phyloP scores from a whole-genome alignment of 1,140 invertebrate species.

The Magallana ariakensis region DNA sequence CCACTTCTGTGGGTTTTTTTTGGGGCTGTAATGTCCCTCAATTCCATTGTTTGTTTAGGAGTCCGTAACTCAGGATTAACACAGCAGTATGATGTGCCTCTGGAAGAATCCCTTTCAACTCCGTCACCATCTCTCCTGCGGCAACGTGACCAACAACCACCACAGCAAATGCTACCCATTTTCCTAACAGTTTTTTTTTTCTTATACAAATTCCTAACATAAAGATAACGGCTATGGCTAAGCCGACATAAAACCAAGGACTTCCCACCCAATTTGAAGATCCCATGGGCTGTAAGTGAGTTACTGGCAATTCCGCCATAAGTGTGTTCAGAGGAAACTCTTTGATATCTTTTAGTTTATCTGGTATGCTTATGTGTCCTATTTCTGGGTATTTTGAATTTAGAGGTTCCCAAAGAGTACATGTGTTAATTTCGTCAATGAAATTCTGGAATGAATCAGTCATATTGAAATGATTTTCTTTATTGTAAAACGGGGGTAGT shows the following conservation, averaged over 20 bases:
- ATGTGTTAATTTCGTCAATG: not conserved
- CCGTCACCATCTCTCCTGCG: not conserved
- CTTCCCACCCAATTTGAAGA: not conserved
- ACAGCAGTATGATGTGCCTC: not conserved
- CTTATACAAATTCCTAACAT: not conserved
- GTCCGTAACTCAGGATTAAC: not conserved
- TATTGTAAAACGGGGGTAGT: not conserved
- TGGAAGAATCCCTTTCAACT: not conserved
- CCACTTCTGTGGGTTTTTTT: not conserved
- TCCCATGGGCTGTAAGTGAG: not conserved
- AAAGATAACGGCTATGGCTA: not conserved
- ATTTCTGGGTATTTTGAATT: not conserved
- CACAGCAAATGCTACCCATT: not conserved
- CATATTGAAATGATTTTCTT: not conserved
- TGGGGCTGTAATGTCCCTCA: not conserved
- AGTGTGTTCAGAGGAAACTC: not conserved
- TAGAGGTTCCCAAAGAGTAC: not conserved
- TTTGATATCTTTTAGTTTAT: not conserved
- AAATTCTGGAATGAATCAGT: not conserved
- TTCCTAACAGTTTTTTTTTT: too few species aligned
- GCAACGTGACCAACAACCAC: not conserved
- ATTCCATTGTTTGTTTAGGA: not conserved
- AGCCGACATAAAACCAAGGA: not conserved
- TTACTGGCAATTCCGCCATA: not conserved
- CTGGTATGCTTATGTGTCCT: not conserved